These are phyloP conservation scores for Alouatta palliata DNA, from an alignment of 2,113 vertebrate species.

Conservation along the genomic window DNA sequence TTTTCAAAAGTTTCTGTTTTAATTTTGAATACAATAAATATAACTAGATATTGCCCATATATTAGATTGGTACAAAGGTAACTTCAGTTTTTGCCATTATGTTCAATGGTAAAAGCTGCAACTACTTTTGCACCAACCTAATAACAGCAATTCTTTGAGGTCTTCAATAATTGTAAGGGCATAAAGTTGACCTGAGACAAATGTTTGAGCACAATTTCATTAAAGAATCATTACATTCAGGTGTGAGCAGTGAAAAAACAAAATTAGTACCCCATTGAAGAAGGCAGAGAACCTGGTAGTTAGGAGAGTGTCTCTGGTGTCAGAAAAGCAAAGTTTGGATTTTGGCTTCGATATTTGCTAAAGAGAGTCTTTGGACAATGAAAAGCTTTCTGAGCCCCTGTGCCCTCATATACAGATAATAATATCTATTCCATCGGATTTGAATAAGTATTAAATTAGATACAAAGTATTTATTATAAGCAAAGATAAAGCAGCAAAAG, in stretches of 20 bases:
- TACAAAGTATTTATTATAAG: background rate
- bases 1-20: conserved; percentile 42
- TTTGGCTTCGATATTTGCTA: background rate
- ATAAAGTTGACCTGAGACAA: background rate
- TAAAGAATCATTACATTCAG: background rate
- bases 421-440: background rate
- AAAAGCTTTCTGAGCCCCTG: background rate
- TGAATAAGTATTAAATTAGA: background rate
- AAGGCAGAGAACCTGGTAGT: background rate
- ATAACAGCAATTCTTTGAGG: background rate
- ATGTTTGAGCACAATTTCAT: background rate
- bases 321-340: background rate
- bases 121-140: too few species aligned
- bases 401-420: background rate
- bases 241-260: background rate
- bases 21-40: background rate
- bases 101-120: too few species aligned
- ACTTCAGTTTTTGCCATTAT: too few species aligned
- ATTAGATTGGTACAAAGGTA: background rate
- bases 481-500: background rate
- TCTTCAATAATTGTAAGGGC: background rate
- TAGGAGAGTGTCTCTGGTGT: background rate
- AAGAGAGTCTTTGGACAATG: background rate
- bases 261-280: background rate
- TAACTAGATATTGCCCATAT: background rate